Evolutionary conservation across 2,888 invertebrate genomes (phyloP), one percentile per base, ranked within the genome.

Genomic region (Sussaba pulchella): DNA sequence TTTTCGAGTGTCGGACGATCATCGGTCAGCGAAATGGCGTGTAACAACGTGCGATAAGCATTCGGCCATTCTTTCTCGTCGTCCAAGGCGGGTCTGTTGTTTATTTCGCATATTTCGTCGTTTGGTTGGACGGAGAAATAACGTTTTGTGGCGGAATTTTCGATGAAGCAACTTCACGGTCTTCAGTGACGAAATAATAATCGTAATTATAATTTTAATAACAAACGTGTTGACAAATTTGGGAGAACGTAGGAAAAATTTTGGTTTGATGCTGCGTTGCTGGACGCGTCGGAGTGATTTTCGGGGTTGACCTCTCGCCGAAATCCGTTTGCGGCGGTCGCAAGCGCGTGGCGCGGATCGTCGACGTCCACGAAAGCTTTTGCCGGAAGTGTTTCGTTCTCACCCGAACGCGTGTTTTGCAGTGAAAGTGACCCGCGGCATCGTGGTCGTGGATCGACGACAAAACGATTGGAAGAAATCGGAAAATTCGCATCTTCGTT

Each of bases 221-320:
- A n/a, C n/a, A n/a, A n/a, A n/a, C n/a, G n/a, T 31, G 31, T 5
- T 31, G 31, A 52, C 26, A 26, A 2, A 52, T 12, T 4, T 26
- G n/a, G n/a, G n/a, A n/a, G n/a, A 52, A 24, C n/a, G 31, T 1
- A 2, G 31, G 24, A 1, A n/a, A n/a, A n/a, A n/a, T n/a, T 24
- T 3, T 52, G 8, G 31, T 31, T n/a, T 8, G 14, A 36, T 17
- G 31, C 9, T 31, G 1, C 14, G 17, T 17, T 31, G 14, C 17
- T 57, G 57, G 21, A 17, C 31, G 10, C 3, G 9, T 14, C 57
- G 1, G 9, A 36, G n/a, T 17, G 57, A 17, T 0, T 9, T 31
- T 17, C 36, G 57, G 17, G 57, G 52, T n/a, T 57, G 57, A 57
- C 57, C 57, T 36, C 17, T 36, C 36, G 17, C 9, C 57, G 57